Percentiles rank a stretch among this genome's conserved stretches.
phyloP scores from a whole-genome alignment of 1,140 invertebrate species.

The Zaprionus gabonicus region DNA sequence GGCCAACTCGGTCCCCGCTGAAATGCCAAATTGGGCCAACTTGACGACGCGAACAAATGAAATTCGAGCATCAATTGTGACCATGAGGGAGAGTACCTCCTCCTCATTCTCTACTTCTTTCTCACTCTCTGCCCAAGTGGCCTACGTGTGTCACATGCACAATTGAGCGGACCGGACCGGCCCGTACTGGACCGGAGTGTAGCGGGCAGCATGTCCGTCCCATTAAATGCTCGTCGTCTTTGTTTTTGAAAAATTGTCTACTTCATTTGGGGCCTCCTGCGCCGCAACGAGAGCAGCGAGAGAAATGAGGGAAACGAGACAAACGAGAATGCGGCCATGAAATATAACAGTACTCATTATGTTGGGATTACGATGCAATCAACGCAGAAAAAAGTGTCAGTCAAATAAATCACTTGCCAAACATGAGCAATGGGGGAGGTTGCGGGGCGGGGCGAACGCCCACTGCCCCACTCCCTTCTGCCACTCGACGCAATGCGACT shows the following conservation, averaged over 20 bases:
- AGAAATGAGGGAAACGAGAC: neutral
- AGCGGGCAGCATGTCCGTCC: conserved; percentile 7
- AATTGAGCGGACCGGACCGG: conserved; percentile 43
- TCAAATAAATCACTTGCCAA: conserved; percentile 83
- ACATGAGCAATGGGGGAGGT: conserved; percentile 61
- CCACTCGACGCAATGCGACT: conserved; percentile 34
- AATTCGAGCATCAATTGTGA: neutral
- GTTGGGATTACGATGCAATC: conserved; percentile 84
- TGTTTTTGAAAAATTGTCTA: conserved; percentile 83
- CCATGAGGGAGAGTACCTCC: neutral
- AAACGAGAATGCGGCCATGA: conserved; percentile 76
- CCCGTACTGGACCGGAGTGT: neutral
- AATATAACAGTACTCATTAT: conserved; percentile 84
- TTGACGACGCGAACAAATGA: conserved; percentile 71
- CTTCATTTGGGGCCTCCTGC: conserved; percentile 71
- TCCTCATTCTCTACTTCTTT: too few relatives aligned
- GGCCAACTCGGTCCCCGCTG: neutral
- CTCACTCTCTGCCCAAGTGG: conserved; percentile 58
- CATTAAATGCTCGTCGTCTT: conserved; percentile 54
- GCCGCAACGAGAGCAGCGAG: conserved; percentile 54
- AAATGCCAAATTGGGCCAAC: conserved; percentile 46
- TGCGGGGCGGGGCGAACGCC: neutral
- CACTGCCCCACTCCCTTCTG: neutral
- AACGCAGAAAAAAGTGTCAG: conserved; percentile 83
- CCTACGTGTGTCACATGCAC: conserved; percentile 81